Percentiles rank a stretch among this genome's conserved stretches.
Conservation (phyloP, 2,113 vertebrate genomes). For the Tragelaphus imberbis region DNA sequence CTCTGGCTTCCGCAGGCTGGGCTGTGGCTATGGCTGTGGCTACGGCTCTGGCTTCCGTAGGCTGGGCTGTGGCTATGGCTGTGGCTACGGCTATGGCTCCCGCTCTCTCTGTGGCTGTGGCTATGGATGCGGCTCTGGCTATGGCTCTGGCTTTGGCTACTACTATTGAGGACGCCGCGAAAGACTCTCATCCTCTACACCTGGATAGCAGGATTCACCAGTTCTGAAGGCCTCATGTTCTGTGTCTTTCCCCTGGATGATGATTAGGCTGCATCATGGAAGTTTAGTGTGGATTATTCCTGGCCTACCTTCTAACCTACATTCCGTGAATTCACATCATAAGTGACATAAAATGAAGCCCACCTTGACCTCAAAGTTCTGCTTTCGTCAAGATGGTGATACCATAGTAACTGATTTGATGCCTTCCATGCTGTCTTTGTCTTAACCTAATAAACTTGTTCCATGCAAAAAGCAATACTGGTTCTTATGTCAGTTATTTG, state of each 20-base stretch:
- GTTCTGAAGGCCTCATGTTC: not conserved
- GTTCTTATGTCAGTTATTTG: not conserved
- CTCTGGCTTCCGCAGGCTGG: not conserved
- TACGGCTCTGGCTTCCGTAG: not conserved
- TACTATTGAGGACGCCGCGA: not conserved
- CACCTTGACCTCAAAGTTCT: not conserved
- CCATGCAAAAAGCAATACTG: not conserved
- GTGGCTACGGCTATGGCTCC: not conserved
- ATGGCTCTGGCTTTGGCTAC: constrained; percentile 17
- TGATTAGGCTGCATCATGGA: not conserved
- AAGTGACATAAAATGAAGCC: not conserved
- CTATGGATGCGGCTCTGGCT: not conserved
- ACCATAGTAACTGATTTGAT: not conserved
- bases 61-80: not conserved
- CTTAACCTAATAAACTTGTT: not conserved
- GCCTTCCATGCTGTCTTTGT: not conserved
- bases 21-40: not conserved
- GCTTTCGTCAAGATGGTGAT: not conserved
- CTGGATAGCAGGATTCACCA: not conserved
- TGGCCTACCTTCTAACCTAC: not conserved
- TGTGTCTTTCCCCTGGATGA: not conserved
- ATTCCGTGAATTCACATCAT: not conserved
- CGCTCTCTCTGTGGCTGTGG: not conserved
- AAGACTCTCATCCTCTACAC: not conserved
- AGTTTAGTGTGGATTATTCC: not conserved